Evolutionary conservation across 2,113 vertebrate genomes (phyloP).

Genomic region (Aegithalos caudatus): DNA sequence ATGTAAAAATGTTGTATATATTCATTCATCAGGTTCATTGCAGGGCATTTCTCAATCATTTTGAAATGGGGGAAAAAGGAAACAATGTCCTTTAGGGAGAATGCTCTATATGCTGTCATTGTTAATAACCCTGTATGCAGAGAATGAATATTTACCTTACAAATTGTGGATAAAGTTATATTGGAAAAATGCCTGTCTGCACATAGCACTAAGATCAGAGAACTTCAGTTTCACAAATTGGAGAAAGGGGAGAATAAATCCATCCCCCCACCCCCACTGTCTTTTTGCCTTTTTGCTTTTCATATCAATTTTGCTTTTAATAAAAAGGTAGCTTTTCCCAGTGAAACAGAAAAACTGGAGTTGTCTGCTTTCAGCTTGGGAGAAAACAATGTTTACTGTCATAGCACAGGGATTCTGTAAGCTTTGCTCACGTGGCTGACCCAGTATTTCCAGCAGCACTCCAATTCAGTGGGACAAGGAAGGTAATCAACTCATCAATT

Average conservation of each 20-base stretch:
- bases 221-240: background rate
- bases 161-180: background rate
- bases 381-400: conserved; percentile 12
- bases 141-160: background rate
- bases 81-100: background rate
- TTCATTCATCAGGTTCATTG: background rate
- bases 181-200: background rate
- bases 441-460: background rate
- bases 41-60: background rate
- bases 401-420: background rate
- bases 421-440: background rate
- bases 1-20: background rate
- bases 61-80: background rate
- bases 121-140: background rate
- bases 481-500: conserved; percentile 3
- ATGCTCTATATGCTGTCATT: background rate
- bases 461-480: background rate
- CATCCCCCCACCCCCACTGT: rapidly evolving
- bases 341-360: background rate
- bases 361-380: background rate
- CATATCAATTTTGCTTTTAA: background rate
- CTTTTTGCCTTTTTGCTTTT: background rate
- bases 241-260: background rate
- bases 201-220: background rate
- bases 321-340: background rate